A percentile compares a stretch with the other conserved stretches of the same genome.
Conservation (phyloP, 2,113 vertebrate genomes). For the Hipposideros armiger region DNA sequence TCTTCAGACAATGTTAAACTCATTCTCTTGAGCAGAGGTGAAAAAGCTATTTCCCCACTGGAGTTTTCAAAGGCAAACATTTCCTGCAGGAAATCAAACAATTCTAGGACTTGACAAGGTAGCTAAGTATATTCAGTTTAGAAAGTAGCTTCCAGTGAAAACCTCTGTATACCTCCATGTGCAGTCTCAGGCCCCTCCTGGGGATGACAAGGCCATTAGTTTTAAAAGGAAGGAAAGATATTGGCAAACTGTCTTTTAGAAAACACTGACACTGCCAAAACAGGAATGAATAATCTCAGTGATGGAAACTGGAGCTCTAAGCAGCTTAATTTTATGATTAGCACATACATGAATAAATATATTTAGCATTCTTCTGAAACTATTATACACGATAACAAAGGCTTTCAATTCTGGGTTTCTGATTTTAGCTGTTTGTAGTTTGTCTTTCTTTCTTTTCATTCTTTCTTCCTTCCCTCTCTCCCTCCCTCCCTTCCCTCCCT, state of each 20-base stretch:
- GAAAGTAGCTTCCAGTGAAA: constrained; percentile 58
- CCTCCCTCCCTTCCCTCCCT: neutral
- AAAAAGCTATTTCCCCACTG: constrained; percentile 63
- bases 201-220: neutral
- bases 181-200: neutral
- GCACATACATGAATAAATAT: neutral
- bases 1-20: constrained; percentile 78
- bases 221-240: neutral
- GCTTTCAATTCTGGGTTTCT: neutral
- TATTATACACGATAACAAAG: neutral
- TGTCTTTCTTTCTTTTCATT: neutral
- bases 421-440: neutral
- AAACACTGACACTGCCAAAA: neutral
- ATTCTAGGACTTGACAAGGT: constrained; percentile 69
- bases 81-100: constrained; percentile 76
- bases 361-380: constrained; percentile 17
- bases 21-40: constrained; percentile 70
- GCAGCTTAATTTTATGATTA: neutral
- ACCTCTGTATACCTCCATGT: neutral
- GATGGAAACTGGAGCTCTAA: neutral
- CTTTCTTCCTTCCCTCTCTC: neutral
- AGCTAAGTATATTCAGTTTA: constrained; percentile 67
- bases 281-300: neutral
- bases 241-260: neutral
- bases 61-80: constrained; percentile 80